These are phyloP conservation scores for Poeciliopsis prolifica DNA, from an alignment of 2,113 vertebrate species.

Conservation along the genomic window DNA sequence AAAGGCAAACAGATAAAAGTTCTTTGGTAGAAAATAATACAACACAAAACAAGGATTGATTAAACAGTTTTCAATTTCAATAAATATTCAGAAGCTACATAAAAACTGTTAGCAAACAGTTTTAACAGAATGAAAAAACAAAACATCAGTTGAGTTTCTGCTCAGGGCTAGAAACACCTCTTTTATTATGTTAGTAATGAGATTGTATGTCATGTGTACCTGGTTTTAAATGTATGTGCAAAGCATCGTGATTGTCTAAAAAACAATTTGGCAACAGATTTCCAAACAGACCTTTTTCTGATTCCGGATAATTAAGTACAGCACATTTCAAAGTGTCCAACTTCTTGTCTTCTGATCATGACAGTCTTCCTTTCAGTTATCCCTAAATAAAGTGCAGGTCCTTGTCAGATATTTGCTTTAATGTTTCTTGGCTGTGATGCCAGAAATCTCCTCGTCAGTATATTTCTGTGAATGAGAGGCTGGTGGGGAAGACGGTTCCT, in stretches of 20 bases:
- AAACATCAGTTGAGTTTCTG: neutral
- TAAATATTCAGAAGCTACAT: constrained; percentile 65
- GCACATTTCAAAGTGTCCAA: constrained; percentile 48
- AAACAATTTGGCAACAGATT: constrained; percentile 49
- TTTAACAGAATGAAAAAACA: constrained; percentile 28
- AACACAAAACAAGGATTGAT: constrained; percentile 2
- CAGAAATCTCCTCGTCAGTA: neutral
- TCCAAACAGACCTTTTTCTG: constrained; percentile 12
- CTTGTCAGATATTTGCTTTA: constrained; percentile 21
- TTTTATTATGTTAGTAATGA: constrained; percentile 9
- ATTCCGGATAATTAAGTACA: constrained; percentile 13
- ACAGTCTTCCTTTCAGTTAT: constrained; percentile 9
- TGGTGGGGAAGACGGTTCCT: constrained; percentile 13
- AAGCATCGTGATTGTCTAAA: constrained; percentile 61
- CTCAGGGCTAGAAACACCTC: constrained; percentile 16
- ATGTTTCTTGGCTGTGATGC: neutral
- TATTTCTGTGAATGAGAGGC: constrained; percentile 15
- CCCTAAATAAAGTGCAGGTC: constrained; percentile 55
- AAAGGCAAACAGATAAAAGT: constrained; percentile 8
- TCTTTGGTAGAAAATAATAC: constrained; percentile 38
- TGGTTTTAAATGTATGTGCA: constrained; percentile 57
- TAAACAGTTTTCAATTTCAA: constrained; percentile 47
- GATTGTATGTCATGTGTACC: constrained; percentile 16
- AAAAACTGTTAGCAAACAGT: constrained; percentile 16
- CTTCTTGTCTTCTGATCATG: constrained; percentile 8